Conservation (phyloP, 2,797 vertebrate genomes). For the Falco concolor region DNA sequence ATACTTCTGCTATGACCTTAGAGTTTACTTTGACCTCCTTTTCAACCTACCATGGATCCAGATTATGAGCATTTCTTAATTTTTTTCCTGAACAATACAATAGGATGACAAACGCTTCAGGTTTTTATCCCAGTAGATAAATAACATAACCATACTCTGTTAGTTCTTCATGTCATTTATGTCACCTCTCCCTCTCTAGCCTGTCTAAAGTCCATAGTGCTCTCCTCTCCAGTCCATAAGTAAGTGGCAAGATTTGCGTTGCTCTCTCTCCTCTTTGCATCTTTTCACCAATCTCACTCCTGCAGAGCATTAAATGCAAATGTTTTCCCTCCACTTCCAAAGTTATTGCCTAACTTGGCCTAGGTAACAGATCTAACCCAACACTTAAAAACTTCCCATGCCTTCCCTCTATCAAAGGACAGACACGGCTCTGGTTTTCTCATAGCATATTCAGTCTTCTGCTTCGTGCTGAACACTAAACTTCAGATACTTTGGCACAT, state of each 20-base stretch:
- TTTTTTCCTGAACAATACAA: neutral
- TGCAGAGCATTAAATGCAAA: neutral
- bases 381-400: neutral
- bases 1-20: neutral
- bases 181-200: neutral
- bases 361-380: neutral
- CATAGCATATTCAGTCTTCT: neutral
- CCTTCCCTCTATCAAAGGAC: neutral
- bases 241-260: neutral
- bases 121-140: neutral
- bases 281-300: neutral
- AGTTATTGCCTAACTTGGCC: neutral
- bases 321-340: neutral
- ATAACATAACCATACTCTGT: neutral
- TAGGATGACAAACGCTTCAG: neutral
- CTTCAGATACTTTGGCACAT: neutral
- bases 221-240: neutral
- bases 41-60: neutral
- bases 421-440: neutral
- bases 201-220: neutral
- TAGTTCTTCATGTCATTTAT: neutral
- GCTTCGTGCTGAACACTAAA: neutral
- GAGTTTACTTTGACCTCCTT: neutral
- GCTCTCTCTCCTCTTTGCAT: neutral
- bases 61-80: neutral